A percentile compares a stretch with the other conserved stretches of the same genome.
These are phyloP conservation scores for Drosophila melanosoma DNA, from an alignment of 2,888 invertebrate species.

Conservation along the genomic window DNA sequence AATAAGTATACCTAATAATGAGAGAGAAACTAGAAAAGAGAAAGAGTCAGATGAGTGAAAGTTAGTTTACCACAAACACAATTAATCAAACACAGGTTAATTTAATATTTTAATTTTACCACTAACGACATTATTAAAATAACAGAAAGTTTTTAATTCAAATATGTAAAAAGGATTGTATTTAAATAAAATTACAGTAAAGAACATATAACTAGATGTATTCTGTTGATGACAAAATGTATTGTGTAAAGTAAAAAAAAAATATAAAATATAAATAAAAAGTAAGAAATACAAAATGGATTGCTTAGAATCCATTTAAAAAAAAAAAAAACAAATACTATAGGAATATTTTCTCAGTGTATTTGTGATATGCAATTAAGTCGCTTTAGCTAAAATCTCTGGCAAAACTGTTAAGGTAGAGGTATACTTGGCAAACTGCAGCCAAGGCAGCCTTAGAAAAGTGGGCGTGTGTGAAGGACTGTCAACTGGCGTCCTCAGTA, in stretches of 20 bases:
- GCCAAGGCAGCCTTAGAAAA: not conserved
- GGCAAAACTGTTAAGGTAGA: conserved; percentile 31
- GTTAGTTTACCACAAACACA: not conserved
- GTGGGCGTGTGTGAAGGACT: not conserved
- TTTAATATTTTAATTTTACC: not conserved
- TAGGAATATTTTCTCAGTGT: conserved; percentile 28
- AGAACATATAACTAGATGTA: not conserved
- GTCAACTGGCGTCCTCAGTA: conserved; percentile 40
- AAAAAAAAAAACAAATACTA: not conserved
- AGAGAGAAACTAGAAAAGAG: not conserved
- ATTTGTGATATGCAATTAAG: conserved; percentile 42
- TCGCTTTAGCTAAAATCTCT: conserved; percentile 50
- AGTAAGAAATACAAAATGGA: not conserved
- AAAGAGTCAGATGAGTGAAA: not conserved
- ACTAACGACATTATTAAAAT: not conserved
- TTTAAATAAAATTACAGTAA: not conserved
- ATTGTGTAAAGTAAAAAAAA: not conserved
- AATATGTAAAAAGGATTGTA: not conserved
- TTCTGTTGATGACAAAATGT: not conserved
- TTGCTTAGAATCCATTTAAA: too few species aligned
- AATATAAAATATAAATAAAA: not conserved
- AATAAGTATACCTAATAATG: not conserved
- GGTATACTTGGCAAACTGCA: conserved; percentile 17
- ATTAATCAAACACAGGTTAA: not conserved
- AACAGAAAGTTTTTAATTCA: not conserved